Conservation (phyloP, 2,797 vertebrate species). For the Botia kubotai region DNA sequence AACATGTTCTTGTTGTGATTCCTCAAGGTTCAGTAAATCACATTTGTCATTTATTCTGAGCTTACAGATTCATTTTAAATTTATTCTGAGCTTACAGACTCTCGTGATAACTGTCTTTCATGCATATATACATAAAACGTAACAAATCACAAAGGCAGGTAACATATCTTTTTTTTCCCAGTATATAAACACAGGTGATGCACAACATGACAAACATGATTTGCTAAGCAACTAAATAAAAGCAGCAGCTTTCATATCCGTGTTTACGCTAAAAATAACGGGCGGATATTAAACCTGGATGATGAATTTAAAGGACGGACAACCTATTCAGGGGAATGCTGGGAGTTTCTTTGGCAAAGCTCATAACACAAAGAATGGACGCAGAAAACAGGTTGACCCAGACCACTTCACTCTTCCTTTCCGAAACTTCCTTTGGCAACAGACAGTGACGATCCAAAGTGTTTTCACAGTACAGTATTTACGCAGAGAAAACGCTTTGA, state of each 20-base stretch:
- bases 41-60: conserved; percentile 37
- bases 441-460: conserved; percentile 34
- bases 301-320: conserved; percentile 8
- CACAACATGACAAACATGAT: conserved; percentile 24
- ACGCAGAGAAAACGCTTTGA: conserved; percentile 15
- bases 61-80: background rate
- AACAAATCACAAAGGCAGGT: conserved; percentile 14
- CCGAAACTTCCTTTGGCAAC: conserved; percentile 47
- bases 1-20: background rate
- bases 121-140: conserved; percentile 22
- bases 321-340: conserved; percentile 24
- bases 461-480: background rate
- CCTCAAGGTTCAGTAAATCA: conserved; percentile 26
- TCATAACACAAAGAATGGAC: conserved; percentile 1
- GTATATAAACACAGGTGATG: conserved; percentile 19
- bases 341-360: conserved; percentile 37
- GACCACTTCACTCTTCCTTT: conserved; percentile 51
- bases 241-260: background rate
- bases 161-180: background rate
- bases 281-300: conserved; percentile 13
- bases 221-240: conserved; percentile 19
- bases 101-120: background rate
- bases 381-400: background rate
- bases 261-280: background rate
- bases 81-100: conserved; percentile 7